Base-by-base conservation (phyloP, 2,888 invertebrate species). In the Rhingia campestris region DNA sequence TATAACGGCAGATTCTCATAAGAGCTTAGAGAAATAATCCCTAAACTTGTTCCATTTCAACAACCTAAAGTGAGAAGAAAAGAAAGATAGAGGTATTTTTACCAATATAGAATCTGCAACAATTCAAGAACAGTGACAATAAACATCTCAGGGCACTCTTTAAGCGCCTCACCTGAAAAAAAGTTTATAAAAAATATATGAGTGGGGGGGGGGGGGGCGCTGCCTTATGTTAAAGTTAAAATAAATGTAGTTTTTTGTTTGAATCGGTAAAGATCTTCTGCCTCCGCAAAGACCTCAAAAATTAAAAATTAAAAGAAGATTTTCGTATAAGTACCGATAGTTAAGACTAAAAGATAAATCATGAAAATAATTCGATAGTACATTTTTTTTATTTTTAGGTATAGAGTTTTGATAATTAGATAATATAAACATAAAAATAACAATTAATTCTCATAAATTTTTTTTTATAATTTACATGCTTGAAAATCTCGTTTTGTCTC, bases 401-500 rank as follows among this genome's bases (percentile, higher is more conserved):
- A 47, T 47, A 47, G 12, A 14, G 10, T 14, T 10, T 51, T 32
- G 51, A 32, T 10, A 51, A 51, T 33, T 9, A 51, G 32, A 51
- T 10, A 51, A 51, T 51, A 32, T n/a, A n/a, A n/a, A n/a, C n/a
- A n/a, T n/a, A 5, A 51, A 51, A 51, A 30, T 32, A 51, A 9
- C 9, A 51, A 51, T 32, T 12, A 4, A 32, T 51, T 51, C 41
- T 41, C 41, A 51, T 32, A 10, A 5, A 14, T 12, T 51, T 32
- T 32, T 30, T 51, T 51, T 32, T 51, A 33, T 33, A 51, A 51
- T 51, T 51, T 6, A 51, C 32, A 10, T 51, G 51, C 51, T 51
- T 51, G 51, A 32, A 51, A 51, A 30, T 51, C 51, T 30, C 10
- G 30, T 32, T 51, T 32, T 51, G n/a, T n/a, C n/a, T n/a, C n/a